phyloP scores from a whole-genome alignment of 2,888 invertebrate genomes.

The Sturmia bella region DNA sequence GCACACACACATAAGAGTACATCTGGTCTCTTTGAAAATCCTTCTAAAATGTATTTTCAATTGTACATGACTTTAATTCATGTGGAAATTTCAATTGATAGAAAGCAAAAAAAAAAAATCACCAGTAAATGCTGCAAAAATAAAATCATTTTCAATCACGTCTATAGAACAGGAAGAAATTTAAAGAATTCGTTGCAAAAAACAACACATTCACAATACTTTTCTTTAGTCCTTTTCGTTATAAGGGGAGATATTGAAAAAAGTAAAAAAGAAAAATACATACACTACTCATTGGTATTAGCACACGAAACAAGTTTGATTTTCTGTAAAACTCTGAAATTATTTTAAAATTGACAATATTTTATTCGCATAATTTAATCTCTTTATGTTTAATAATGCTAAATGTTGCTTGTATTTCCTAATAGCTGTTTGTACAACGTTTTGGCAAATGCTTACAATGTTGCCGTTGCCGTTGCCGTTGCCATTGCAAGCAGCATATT shows the following conservation, averaged over 20 bases:
- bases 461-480: no score
- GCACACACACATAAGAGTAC: no score
- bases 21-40: constrained; percentile 44
- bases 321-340: constrained; percentile 19
- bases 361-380: constrained; percentile 45
- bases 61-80: constrained; percentile 55
- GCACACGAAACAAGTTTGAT: constrained; percentile 6
- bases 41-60: constrained; percentile 42
- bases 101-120: constrained; percentile 19
- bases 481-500: no score
- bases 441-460: neutral
- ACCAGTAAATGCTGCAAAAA: constrained; percentile 48
- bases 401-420: constrained; percentile 10
- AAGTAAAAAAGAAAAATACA: neutral
- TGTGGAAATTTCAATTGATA: constrained; percentile 60
- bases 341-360: constrained; percentile 36
- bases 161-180: constrained; percentile 36
- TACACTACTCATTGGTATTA: neutral
- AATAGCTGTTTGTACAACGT: neutral
- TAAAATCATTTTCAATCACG: constrained; percentile 58
- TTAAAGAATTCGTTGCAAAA: constrained; percentile 33
- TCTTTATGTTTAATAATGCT: constrained; percentile 7
- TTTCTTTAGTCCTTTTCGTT: constrained; percentile 1
- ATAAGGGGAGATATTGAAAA: neutral
- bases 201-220: constrained; percentile 42